Conservation (phyloP, 2,797 vertebrate species). For the Melanotaenia maccullochi region DNA sequence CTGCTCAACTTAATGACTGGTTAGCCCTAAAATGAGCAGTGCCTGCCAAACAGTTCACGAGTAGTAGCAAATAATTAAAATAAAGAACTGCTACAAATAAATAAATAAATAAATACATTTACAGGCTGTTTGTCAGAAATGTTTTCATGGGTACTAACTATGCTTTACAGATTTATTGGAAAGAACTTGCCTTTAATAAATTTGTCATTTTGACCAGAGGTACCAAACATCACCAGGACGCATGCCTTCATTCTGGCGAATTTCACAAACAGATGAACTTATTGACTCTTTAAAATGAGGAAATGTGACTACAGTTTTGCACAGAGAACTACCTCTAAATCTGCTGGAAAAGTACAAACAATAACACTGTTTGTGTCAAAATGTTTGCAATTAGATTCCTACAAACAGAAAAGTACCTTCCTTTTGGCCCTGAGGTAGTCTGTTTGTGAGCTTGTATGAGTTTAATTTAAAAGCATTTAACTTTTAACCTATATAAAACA, state of each 20-base stretch:
- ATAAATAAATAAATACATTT: background rate
- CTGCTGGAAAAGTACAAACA: background rate
- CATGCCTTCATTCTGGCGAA: too few relatives aligned
- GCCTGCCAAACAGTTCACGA: background rate
- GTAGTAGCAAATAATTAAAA: background rate
- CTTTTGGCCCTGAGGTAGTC: background rate
- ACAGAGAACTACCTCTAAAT: background rate
- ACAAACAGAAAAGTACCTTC: background rate
- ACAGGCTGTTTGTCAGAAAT: background rate
- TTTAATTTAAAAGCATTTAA: constrained; percentile 5
- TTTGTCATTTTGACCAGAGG: background rate
- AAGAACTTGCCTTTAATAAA: background rate
- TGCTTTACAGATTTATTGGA: background rate
- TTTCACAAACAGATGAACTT: background rate
- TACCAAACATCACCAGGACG: background rate
- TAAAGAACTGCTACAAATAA: background rate
- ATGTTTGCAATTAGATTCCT: background rate
- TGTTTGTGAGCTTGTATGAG: constrained; percentile 4
- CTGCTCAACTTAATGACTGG: background rate
- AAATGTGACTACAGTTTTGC: background rate
- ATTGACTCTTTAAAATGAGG: background rate
- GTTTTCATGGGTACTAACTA: background rate
- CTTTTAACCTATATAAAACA: constrained; percentile 39
- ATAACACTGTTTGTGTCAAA: background rate
- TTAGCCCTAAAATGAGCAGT: background rate